These are phyloP conservation scores for Zoanthus solanderi DNA, from an alignment of 92 coral and sea anemone genomes.

Conservation along the genomic window DNA sequence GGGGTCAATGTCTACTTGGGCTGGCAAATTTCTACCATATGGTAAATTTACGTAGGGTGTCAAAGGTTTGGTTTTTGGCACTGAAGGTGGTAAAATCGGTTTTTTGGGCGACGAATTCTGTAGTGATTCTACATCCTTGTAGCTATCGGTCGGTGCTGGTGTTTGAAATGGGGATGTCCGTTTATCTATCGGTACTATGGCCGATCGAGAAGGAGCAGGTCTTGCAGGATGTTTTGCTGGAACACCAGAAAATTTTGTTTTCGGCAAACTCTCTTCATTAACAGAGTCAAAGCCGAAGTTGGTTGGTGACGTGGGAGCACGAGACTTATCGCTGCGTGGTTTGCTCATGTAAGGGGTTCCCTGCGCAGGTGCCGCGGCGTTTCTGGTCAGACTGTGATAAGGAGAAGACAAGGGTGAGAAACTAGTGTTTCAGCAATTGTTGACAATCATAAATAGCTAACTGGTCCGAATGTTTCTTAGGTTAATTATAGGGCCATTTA, in stretches of 20 bases:
- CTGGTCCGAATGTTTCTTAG: too few species aligned
- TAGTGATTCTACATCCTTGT: neutral
- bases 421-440: neutral
- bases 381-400: constrained; percentile 35
- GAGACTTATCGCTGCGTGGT: neutral
- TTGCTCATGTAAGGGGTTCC: neutral
- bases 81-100: constrained; percentile 11
- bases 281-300: constrained; percentile 20
- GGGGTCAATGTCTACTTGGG: neutral
- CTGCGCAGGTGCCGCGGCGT: constrained; percentile 1
- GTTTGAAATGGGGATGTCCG: constrained; percentile 10
- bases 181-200: neutral
- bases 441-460: neutral
- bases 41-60: neutral
- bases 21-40: neutral
- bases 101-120: neutral
- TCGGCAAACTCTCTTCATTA: neutral
- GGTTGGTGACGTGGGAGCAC: constrained; percentile 29
- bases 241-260: neutral
- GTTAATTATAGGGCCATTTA: too few species aligned
- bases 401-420: neutral
- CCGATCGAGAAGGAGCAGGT: constrained; percentile 15
- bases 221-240: constrained; percentile 13
- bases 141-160: neutral
- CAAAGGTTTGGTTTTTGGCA: constrained; percentile 9